A percentile compares a stretch with the other conserved stretches of the same genome.
Conservation (phyloP, 2,113 vertebrate genomes). For the Megaceryle torquata region DNA sequence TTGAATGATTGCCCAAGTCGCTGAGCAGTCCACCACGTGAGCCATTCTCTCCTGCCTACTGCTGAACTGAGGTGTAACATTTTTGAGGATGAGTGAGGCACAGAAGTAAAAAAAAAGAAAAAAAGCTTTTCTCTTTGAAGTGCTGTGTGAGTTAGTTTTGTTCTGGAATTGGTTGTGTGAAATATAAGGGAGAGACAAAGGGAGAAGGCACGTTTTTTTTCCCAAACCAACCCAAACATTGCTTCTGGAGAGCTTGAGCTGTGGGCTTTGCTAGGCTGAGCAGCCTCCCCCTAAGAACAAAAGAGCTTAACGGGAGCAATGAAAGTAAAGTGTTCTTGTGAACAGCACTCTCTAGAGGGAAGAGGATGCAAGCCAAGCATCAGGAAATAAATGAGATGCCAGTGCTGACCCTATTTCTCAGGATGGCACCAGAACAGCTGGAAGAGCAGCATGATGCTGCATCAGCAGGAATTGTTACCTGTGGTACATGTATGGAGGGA, state of each 20-base stretch:
- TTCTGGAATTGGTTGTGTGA: accelerated
- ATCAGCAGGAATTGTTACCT: constrained; percentile 60
- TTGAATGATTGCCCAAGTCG: not conserved
- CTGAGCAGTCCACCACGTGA: not conserved
- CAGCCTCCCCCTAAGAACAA: not conserved
- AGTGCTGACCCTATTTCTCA: constrained; percentile 40
- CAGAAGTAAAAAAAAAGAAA: not conserved
- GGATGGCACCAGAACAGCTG: constrained; percentile 55
- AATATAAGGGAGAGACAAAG: not conserved
- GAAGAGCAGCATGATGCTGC: constrained; percentile 30
- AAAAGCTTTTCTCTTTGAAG: not conserved
- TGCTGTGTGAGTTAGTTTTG: not conserved
- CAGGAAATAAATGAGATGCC: constrained; percentile 60
- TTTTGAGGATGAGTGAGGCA: not conserved
- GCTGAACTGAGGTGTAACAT: accelerated
- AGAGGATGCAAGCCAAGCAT: constrained; percentile 52
- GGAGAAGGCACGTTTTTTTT: not conserved
- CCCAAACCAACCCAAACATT: not conserved
- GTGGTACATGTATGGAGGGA: not conserved
- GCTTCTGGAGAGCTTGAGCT: not conserved
- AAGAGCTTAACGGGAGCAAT: constrained; percentile 32
- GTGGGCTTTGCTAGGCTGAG: not conserved
- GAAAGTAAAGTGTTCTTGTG: constrained; percentile 15
- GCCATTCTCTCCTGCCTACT: not conserved
- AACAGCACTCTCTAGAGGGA: not conserved